Evolutionary conservation across 2,888 invertebrate genomes (phyloP).

Genomic region (Eristalinus sepulchralis): DNA sequence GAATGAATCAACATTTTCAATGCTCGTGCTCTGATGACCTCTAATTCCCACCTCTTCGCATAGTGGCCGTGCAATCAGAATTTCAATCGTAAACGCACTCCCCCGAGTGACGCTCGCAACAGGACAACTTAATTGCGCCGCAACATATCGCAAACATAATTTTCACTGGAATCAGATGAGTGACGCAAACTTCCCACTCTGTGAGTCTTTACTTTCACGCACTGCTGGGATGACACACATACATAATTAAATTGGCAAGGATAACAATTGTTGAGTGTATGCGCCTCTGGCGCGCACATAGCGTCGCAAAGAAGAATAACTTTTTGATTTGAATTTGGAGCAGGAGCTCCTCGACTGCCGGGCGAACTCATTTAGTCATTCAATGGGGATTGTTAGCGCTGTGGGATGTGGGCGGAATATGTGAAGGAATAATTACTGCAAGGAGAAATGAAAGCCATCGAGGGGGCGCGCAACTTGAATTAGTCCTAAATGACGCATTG

Average conservation of each 20-base stretch:
- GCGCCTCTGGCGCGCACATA: background rate
- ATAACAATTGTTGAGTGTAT: background rate
- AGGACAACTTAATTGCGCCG: background rate
- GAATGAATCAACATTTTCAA: too few relatives aligned
- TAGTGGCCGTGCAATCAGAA: background rate
- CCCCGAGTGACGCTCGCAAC: background rate
- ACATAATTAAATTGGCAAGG: constrained; percentile 14
- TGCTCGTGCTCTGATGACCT: background rate
- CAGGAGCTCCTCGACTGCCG: background rate
- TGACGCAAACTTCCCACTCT: background rate
- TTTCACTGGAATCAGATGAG: background rate
- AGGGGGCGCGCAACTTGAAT: background rate
- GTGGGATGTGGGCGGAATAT: constrained; percentile 10
- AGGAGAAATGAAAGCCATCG: background rate
- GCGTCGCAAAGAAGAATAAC: background rate
- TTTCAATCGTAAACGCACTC: background rate
- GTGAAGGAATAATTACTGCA: background rate
- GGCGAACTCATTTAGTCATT: background rate
- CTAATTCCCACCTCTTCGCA: background rate
- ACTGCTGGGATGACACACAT: background rate
- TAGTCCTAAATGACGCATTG: background rate
- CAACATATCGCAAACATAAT: background rate
- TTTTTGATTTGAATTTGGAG: background rate
- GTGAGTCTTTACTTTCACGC: background rate
- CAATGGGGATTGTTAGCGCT: constrained; percentile 12